A percentile compares a stretch with the other conserved stretches of the same genome.
These are phyloP conservation scores for Spondyliosoma cantharus DNA, from an alignment of 2,797 vertebrate genomes.

Conservation along the genomic window DNA sequence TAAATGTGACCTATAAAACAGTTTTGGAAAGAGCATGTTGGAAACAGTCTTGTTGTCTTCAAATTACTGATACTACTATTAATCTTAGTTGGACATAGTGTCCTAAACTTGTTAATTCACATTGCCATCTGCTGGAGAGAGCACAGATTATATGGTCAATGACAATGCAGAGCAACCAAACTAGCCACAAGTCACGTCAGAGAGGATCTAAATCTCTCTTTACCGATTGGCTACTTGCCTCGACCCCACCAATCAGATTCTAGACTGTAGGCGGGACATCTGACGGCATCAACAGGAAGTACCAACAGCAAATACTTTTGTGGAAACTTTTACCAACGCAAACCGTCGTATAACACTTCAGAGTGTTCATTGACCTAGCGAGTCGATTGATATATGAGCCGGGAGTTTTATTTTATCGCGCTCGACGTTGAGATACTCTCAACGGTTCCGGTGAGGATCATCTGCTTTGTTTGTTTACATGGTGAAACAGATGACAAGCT, in stretches of 20 bases:
- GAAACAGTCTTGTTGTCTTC: neutral
- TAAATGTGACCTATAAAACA: neutral
- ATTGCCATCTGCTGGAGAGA: conserved; percentile 82
- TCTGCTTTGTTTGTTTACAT: conserved; percentile 77
- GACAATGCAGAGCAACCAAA: conserved; percentile 47
- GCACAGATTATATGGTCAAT: neutral
- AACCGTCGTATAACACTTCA: neutral
- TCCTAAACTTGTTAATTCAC: conserved; percentile 61
- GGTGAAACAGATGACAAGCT: conserved; percentile 71
- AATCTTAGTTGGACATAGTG: rapidly evolving
- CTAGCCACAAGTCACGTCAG: neutral
- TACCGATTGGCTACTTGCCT: conserved; percentile 28
- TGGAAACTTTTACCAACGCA: conserved; percentile 61
- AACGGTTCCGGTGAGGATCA: neutral
- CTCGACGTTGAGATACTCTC: rapidly evolving
- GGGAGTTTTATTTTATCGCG: neutral
- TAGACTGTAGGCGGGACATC: conserved; percentile 10
- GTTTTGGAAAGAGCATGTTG: neutral
- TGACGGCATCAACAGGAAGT: conserved; percentile 53
- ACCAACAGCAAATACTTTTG: conserved; percentile 34
- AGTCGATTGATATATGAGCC: rapidly evolving
- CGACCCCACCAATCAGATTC: conserved; percentile 55
- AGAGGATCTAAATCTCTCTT: rapidly evolving
- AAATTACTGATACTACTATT: neutral
- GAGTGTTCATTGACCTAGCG: rapidly evolving